A percentile compares a stretch with the other conserved stretches of the same genome.
Evolutionary conservation across 2,797 vertebrate species (phyloP).

Genomic region (Poecilia picta): DNA sequence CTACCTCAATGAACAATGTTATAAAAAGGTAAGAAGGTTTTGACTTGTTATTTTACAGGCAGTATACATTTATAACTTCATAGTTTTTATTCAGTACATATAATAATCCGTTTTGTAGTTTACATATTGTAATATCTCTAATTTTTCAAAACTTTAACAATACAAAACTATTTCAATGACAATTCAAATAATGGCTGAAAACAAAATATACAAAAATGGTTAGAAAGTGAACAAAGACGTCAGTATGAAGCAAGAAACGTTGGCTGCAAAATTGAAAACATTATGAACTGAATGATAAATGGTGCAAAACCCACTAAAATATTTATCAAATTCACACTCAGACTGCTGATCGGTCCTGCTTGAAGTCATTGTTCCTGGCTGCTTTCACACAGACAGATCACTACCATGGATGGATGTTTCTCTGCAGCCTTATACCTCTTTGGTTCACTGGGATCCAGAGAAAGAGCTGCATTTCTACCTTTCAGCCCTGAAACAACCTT

Average conservation of each 20-base stretch:
- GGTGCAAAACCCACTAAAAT: neutral
- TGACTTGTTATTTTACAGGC: neutral
- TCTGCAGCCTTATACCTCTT: neutral
- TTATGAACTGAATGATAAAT: neutral
- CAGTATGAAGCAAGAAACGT: neutral
- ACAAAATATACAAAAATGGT: neutral
- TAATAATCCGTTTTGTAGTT: neutral
- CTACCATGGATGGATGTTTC: slow-evolving; percentile 4
- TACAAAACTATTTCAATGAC: neutral
- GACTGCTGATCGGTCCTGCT: neutral
- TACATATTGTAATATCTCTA: neutral
- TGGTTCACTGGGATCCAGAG: neutral
- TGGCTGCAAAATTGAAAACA: neutral
- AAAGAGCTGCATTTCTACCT: slow-evolving; percentile 1
- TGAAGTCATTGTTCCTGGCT: neutral
- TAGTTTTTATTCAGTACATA: neutral
- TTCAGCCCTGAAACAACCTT: slow-evolving; percentile 1
- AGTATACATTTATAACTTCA: neutral
- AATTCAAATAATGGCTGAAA: neutral
- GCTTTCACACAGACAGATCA: slow-evolving; percentile 1
- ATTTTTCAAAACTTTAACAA: neutral
- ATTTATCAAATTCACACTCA: neutral
- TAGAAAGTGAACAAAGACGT: neutral
- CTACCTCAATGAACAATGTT: neutral
- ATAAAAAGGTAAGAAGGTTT: neutral